A percentile compares a stretch with the other conserved stretches of the same genome.
Evolutionary conservation across 1,140 invertebrate genomes (phyloP).

Genomic region (Heliothis virescens): DNA sequence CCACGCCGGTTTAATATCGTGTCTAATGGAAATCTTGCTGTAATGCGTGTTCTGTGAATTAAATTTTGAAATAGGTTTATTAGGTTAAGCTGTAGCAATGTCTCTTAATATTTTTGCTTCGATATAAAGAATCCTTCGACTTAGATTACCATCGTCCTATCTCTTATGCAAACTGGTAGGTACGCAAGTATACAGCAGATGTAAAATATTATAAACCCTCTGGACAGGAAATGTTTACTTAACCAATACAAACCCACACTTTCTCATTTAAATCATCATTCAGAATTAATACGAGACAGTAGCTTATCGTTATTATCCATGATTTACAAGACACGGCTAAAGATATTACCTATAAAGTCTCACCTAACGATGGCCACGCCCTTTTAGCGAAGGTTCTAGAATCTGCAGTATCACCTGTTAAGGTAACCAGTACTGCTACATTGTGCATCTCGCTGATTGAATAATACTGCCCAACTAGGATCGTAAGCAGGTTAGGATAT

Average conservation of each 20-base stretch:
- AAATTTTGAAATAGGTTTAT: conserved; percentile 4
- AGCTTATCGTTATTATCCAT: not conserved
- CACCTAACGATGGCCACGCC: conserved; percentile 27
- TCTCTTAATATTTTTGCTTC: no score
- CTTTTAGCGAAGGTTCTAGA: not conserved
- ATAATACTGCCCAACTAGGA: conserved; percentile 21
- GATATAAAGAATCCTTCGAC: no score
- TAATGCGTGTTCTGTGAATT: conserved; percentile 21
- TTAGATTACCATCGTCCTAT: no score
- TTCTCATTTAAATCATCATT: no score
- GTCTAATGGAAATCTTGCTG: conserved; percentile 10
- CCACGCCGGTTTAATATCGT: conserved; percentile 3
- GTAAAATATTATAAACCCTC: no score
- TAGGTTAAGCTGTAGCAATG: no score
- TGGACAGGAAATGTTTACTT: no score
- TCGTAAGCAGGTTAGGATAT: no score
- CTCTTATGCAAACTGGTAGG: no score
- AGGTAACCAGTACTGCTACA: conserved; percentile 6
- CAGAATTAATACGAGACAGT: no score
- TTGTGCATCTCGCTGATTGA: conserved; percentile 29
- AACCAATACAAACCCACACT: no score
- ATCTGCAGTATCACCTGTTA: conserved; percentile 10
- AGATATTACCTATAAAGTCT: not conserved
- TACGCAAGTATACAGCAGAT: no score
- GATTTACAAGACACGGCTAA: not conserved